Conservation (phyloP, 2,113 vertebrate genomes). For the Nothocercus julius region DNA sequence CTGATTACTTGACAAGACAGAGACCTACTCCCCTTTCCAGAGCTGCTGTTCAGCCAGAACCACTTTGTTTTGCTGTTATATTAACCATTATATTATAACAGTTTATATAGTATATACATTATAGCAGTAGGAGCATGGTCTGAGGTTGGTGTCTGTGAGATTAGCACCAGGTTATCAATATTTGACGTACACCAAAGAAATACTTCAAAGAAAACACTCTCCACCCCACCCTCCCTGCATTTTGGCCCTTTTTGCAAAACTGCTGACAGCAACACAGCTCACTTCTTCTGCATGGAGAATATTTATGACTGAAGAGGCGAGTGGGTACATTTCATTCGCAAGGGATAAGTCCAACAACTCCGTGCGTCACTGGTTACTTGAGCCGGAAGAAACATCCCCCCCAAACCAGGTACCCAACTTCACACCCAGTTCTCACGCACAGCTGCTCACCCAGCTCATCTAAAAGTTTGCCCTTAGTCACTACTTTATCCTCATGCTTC, state of each 20-base stretch:
- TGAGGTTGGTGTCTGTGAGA: neutral
- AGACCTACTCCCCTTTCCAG: neutral
- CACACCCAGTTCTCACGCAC: conserved; percentile 9
- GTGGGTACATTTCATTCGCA: neutral
- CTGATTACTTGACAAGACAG: neutral
- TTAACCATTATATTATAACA: no score
- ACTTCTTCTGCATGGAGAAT: rapidly evolving
- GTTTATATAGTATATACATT: no score
- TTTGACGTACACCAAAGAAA: neutral
- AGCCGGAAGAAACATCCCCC: neutral
- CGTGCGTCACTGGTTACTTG: neutral
- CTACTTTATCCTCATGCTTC: conserved; percentile 45
- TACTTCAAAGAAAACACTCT: neutral
- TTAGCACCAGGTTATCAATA: neutral
- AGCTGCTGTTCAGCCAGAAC: neutral
- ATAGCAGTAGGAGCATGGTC: neutral
- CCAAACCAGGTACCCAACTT: neutral
- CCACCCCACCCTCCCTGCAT: neutral
- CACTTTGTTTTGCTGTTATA: neutral
- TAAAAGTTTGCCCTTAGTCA: conserved; percentile 54
- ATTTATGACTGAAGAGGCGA: neutral
- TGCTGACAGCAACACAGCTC: neutral
- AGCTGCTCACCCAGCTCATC: conserved; percentile 37
- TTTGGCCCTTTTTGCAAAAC: neutral
- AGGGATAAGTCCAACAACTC: neutral